Evolutionary conservation across 2,888 invertebrate genomes (phyloP).

Genomic region (Torymus texanus): DNA sequence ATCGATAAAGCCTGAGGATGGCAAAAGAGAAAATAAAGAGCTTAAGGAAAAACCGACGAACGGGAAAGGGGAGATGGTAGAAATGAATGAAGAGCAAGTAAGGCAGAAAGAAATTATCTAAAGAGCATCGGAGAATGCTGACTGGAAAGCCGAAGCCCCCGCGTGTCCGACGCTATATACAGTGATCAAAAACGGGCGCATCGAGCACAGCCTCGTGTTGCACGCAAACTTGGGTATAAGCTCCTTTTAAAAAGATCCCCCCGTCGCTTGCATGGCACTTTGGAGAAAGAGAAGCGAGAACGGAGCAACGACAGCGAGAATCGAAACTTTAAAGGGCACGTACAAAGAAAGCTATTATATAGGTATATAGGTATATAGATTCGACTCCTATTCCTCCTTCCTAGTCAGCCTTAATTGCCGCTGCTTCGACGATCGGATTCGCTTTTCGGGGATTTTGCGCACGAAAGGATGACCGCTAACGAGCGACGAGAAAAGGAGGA

Average conservation of each 20-base stretch:
- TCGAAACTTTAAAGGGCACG: neutral
- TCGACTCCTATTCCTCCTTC: too few species aligned
- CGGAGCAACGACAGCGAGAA: neutral
- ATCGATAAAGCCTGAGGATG: conserved; percentile 18
- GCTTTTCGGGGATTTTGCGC: conserved; percentile 7
- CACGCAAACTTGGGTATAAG: conserved; percentile 30
- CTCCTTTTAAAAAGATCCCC: conserved; percentile 23
- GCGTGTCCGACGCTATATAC: neutral
- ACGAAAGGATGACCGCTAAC: neutral
- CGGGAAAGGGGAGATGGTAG: neutral
- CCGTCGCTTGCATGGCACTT: neutral
- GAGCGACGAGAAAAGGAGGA: neutral
- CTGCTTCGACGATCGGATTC: conserved; percentile 22
- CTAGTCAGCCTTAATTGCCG: conserved; percentile 23
- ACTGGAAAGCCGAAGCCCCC: conserved; percentile 6
- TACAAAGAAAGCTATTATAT: conserved; percentile 6
- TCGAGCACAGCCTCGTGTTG: neutral
- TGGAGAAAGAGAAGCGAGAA: too few species aligned
- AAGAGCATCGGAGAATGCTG: conserved; percentile 29
- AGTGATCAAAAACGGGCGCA: neutral
- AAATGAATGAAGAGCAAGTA: conserved; percentile 11
- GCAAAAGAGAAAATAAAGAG: neutral
- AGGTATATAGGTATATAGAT: neutral
- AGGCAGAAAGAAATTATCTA: conserved; percentile 39
- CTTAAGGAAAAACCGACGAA: neutral